These are phyloP conservation scores for Rostratula benghalensis DNA, from an alignment of 2,113 vertebrate species.

Conservation along the genomic window DNA sequence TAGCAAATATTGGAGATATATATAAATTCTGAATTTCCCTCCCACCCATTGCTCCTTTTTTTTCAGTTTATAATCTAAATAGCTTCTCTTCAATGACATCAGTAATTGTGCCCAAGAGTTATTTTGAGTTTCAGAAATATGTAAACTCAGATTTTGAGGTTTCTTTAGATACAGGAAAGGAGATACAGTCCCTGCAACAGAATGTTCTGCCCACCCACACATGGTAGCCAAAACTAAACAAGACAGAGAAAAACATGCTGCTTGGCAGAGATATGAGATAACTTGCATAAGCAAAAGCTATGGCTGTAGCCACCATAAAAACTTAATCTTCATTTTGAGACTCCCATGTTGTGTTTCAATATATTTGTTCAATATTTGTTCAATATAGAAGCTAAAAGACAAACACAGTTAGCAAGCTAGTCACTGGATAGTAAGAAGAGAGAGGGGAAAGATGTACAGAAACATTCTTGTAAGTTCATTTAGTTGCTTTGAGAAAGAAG, in stretches of 20 bases:
- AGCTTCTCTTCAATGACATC: background rate
- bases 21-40: background rate
- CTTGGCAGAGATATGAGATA: background rate
- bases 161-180: background rate
- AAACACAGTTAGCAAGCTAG: background rate
- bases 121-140: background rate
- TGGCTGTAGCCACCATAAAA: background rate
- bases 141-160: background rate
- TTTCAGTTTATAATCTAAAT: background rate
- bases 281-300: background rate
- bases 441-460: no score
- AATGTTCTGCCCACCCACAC: background rate
- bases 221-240: slow-evolving; percentile 11
- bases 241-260: background rate
- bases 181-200: background rate
- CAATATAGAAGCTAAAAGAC: background rate
- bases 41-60: background rate
- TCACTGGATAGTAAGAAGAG: background rate
- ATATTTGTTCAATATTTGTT: background rate
- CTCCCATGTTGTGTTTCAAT: background rate
- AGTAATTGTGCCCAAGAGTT: background rate
- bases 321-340: background rate
- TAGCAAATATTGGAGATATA: background rate
- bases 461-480: background rate
- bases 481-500: background rate